phyloP scores from a whole-genome alignment of 2,797 vertebrate genomes.

The Fundulus diaphanus region DNA sequence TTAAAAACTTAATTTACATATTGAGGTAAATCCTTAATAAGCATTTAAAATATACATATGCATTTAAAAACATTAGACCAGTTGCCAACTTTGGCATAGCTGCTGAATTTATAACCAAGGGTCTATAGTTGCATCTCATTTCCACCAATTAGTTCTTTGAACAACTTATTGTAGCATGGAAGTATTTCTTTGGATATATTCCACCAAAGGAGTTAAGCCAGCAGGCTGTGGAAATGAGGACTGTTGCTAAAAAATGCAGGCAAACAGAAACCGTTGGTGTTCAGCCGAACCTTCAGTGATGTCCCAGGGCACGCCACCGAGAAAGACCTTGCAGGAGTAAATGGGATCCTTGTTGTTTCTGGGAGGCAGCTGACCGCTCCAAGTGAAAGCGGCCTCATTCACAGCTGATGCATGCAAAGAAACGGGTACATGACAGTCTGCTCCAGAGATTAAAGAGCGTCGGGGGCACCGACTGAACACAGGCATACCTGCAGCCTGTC shows the following conservation, averaged over 20 bases:
- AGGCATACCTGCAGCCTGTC: constrained; percentile 93
- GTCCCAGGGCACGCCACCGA: constrained; percentile 98
- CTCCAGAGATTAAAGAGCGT: not conserved
- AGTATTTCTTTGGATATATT: not conserved
- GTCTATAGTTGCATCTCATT: too few relatives aligned
- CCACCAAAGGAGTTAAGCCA: not conserved
- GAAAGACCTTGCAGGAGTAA: constrained; percentile 98
- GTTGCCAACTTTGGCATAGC: too few relatives aligned
- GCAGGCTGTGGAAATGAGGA: not conserved
- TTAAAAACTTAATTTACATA: too few relatives aligned
- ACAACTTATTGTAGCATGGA: too few relatives aligned
- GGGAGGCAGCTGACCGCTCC: constrained; percentile 96
- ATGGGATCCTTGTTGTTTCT: constrained; percentile 96
- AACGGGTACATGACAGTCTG: not conserved
- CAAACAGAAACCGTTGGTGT: not conserved
- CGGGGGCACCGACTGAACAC: not conserved
- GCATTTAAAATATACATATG: too few relatives aligned
- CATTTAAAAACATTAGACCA: too few relatives aligned
- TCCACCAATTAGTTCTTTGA: too few relatives aligned
- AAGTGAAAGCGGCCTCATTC: constrained; percentile 97
- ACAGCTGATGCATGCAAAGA: constrained; percentile 82
- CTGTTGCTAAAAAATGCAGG: not conserved
- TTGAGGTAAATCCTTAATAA: too few relatives aligned
- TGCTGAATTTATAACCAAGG: too few relatives aligned
- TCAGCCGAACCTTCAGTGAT: constrained; percentile 90